Percentiles rank a stretch among this genome's conserved stretches.
Conservation (phyloP, 2,113 vertebrate species). For the Anoplopoma fimbria region DNA sequence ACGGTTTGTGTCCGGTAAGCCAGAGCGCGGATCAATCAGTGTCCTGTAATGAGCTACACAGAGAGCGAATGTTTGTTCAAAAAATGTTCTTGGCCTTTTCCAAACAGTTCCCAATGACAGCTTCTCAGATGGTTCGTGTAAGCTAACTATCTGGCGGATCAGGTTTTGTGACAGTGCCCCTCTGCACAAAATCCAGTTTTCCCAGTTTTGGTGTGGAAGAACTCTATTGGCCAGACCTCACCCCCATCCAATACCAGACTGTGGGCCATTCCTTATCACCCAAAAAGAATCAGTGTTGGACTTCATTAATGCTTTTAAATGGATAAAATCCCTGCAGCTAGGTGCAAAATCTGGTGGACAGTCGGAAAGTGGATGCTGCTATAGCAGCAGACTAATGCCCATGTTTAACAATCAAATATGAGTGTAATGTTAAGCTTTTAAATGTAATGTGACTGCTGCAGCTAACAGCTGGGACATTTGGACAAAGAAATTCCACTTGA, state of each 20-base stretch:
- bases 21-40: too few species aligned
- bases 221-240: neutral
- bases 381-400: neutral
- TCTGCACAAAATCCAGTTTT: neutral
- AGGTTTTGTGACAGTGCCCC: too few species aligned
- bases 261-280: neutral
- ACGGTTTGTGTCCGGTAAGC: neutral
- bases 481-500: slow-evolving; percentile 52
- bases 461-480: slow-evolving; percentile 50
- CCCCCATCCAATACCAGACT: neutral
- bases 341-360: neutral
- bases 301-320: neutral
- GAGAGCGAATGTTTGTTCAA: too few species aligned
- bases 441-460: slow-evolving; percentile 35
- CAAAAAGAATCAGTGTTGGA: neutral
- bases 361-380: neutral
- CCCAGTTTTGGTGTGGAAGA: neutral
- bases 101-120: too few species aligned
- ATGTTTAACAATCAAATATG: neutral
- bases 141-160: too few species aligned
- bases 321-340: neutral
- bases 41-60: too few species aligned
- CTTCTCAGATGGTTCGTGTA: too few species aligned
- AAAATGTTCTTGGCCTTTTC: too few species aligned
- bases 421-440: neutral